Base-by-base conservation (phyloP, 2,888 invertebrate genomes). In the Troilus luridus region DNA sequence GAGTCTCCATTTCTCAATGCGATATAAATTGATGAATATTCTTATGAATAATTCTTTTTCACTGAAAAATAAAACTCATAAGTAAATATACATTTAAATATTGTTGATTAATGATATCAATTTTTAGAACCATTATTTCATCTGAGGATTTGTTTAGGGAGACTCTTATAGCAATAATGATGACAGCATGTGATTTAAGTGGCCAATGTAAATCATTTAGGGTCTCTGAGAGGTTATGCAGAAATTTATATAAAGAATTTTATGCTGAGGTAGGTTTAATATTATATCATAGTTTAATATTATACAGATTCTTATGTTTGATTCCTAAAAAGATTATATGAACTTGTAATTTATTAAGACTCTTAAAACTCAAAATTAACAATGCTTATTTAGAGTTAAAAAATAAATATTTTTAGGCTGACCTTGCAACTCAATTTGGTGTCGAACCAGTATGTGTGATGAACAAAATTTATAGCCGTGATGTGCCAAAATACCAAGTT, bases 401-500 rank as follows among this genome's bases (percentile, higher is more conserved):
- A 54, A 56, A 21, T 56, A 58, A 88, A n/a, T 54, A 56, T 88
- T 60, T 60, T 21, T 27, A 92, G 92, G 92, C 91, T 59, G 92
- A 92, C n/a, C 77, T 89, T 62, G 96, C 96, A 93, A 95, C 95
- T 59, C 94, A 93, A 10, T 94, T 96, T 94, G 96, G 96, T 88
- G 95, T 95, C 93, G 95, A 94, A 0, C 96, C 96, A 0, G 94
- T 96, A 10, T 95, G 95, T 92, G 95, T 96, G 94, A 96, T 96
- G 96, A 96, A 96, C 94, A 94, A 96, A 88, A 95, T 95, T 6
- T 95, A 96, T 93, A 94, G 94, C 92, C 93, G 94, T 92, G 95
- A 95, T 93, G 95, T 96, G 93, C 96, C 96, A 0, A 95, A 95
- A 56, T 96, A 96, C 93, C 96, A 96, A 94, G 95, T 96, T 27